Conservation (phyloP, 2,113 vertebrate genomes). For the Hydropotes inermis region DNA sequence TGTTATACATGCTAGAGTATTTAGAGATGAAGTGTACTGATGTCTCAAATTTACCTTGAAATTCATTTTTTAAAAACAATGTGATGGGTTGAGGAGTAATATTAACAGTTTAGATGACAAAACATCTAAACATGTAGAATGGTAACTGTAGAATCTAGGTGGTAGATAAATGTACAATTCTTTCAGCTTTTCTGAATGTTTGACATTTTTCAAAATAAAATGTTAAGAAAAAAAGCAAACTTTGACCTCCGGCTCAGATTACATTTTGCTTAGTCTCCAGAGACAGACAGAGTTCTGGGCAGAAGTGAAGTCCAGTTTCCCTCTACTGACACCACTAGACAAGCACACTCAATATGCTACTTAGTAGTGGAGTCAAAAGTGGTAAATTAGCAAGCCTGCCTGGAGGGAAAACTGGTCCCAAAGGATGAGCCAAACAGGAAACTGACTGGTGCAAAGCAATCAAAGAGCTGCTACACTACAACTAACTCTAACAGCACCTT, state of each 20-base stretch:
- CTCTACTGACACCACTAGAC: not conserved
- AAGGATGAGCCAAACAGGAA: constrained; percentile 41
- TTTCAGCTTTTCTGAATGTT: not conserved
- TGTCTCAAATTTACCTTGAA: constrained; percentile 42
- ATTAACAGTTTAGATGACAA: not conserved
- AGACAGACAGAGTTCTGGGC: not conserved
- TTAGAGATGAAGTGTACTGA: constrained; percentile 19
- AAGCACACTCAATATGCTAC: not conserved
- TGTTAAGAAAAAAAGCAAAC: constrained; percentile 40
- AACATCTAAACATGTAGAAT: not conserved
- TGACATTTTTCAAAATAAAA: constrained; percentile 47
- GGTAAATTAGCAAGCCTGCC: not conserved
- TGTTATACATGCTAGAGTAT: not conserved
- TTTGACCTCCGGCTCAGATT: constrained; percentile 38
- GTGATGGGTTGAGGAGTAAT: not conserved
- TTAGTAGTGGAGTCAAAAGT: constrained; percentile 23
- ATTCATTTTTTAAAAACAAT: constrained; percentile 9
- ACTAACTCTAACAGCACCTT: not conserved
- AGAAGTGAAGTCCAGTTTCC: not conserved
- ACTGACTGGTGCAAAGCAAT: constrained; percentile 9
- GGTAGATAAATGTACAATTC: not conserved
- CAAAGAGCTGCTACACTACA: not conserved
- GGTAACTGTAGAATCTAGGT: constrained; percentile 4
- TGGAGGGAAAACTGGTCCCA: constrained; percentile 20
- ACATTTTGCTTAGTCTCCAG: constrained; percentile 12